Evolutionary conservation across 2,797 vertebrate species (phyloP).

Genomic region (Xiphorhynchus erythropygius): DNA sequence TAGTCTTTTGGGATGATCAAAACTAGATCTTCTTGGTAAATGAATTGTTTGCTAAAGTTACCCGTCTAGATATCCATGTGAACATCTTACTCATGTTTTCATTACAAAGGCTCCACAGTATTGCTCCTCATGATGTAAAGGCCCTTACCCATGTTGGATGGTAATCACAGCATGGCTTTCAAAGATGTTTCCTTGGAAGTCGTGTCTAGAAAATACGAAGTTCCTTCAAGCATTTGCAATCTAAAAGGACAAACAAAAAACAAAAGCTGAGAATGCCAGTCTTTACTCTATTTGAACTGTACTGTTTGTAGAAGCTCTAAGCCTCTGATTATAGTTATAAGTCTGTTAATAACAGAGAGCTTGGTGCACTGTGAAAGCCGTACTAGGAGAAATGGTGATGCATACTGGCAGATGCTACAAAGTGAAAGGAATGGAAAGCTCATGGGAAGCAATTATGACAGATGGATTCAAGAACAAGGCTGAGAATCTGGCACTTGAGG

Average conservation of each 20-base stretch:
- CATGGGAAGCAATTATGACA: constrained; percentile 36
- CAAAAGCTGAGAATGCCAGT: neutral
- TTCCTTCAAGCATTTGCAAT: neutral
- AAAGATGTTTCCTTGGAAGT: neutral
- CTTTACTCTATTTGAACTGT: neutral
- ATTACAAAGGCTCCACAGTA: neutral
- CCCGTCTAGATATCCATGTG: neutral
- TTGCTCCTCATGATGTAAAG: neutral
- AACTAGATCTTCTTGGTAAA: neutral
- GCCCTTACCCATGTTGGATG: neutral
- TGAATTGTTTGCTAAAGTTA: neutral
- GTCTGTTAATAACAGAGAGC: neutral
- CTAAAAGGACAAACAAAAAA: neutral
- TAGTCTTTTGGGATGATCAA: neutral
- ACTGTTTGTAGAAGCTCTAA: neutral
- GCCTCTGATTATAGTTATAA: neutral
- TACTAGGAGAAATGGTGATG: neutral
- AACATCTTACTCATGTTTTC: fast-evolving
- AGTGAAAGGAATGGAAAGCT: constrained; percentile 12
- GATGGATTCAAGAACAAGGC: constrained; percentile 23
- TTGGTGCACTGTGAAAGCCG: neutral
- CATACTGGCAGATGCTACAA: neutral
- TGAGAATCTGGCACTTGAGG: constrained; percentile 33
- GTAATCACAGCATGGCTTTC: neutral
- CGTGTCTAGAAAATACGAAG: neutral